Conservation (phyloP, 1,140 invertebrate species). For the Leucophenga varia region DNA sequence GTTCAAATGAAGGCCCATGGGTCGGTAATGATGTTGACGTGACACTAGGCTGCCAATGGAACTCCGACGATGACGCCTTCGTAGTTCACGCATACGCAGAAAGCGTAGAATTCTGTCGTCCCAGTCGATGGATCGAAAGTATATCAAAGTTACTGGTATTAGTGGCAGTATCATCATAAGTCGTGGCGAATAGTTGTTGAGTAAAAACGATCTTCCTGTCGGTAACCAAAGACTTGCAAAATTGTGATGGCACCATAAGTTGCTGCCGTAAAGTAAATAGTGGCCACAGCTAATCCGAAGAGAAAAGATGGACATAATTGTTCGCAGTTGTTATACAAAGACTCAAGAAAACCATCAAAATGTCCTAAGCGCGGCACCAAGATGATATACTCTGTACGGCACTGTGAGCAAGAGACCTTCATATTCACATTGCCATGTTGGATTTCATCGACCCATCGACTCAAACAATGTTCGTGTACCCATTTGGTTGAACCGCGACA, state of each 20-base stretch:
- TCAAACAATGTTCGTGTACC: conserved; percentile 36
- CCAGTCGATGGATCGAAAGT: conserved; percentile 29
- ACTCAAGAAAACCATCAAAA: conserved; percentile 24
- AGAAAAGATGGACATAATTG: conserved; percentile 27
- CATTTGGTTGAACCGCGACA: conserved; percentile 41
- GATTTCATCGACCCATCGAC: conserved; percentile 38
- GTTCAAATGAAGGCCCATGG: conserved; percentile 9
- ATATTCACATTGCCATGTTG: conserved; percentile 17
- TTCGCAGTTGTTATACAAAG: conserved; percentile 19
- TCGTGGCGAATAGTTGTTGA: conserved; percentile 23
- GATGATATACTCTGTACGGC: conserved; percentile 36
- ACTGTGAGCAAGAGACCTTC: conserved; percentile 26
- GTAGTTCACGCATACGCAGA: background rate
- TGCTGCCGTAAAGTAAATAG: conserved; percentile 30
- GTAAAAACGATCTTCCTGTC: conserved; percentile 17
- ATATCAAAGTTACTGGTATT: conserved; percentile 22
- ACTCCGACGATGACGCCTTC: background rate
- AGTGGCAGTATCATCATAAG: conserved; percentile 33
- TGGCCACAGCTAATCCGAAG: conserved; percentile 28
- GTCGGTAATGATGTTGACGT: conserved; percentile 32
- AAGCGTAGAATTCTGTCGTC: conserved; percentile 22
- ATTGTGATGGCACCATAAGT: conserved; percentile 28
- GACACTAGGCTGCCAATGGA: conserved; percentile 18
- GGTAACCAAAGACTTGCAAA: conserved; percentile 21
- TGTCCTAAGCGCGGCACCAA: conserved; percentile 24